Evolutionary conservation across 1,140 invertebrate species (phyloP).

Genomic region (Colletes gigas): DNA sequence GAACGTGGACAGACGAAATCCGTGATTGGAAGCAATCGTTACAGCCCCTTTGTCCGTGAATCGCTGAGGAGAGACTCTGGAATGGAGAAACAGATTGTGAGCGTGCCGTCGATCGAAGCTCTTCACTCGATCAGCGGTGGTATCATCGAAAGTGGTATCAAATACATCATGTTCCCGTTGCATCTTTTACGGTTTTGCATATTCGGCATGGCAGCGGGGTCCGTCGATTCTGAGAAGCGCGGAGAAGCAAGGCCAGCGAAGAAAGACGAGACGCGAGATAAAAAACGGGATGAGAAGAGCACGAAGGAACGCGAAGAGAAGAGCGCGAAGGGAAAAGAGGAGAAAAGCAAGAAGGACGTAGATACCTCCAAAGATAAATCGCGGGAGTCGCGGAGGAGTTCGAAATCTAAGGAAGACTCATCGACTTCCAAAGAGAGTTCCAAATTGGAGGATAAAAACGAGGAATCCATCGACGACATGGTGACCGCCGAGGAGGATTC

Average conservation of each 20-base stretch:
- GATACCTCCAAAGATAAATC: background rate
- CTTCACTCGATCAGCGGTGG: background rate
- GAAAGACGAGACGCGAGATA: too few relatives aligned
- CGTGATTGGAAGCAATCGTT: background rate
- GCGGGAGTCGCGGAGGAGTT: too few relatives aligned
- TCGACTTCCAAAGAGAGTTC: too few relatives aligned
- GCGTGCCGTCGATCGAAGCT: background rate
- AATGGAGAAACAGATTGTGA: background rate
- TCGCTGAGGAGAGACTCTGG: background rate
- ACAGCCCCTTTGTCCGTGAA: background rate
- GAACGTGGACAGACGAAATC: background rate
- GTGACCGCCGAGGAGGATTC: background rate
- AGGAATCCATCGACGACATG: background rate
- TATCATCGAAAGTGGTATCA: background rate
- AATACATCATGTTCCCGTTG: constrained; percentile 5
- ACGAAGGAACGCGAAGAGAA: fast-evolving
- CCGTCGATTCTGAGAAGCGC: fast-evolving
- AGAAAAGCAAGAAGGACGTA: too few relatives aligned
- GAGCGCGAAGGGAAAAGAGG: fast-evolving
- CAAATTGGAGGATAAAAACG: background rate
- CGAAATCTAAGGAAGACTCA: too few relatives aligned
- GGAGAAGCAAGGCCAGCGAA: fast-evolving
- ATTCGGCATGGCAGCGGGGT: background rate
- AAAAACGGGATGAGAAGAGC: too few relatives aligned
- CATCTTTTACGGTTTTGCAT: background rate